Evolutionary conservation across 2,797 vertebrate genomes (phyloP).

Genomic region (Poecilia picta): DNA sequence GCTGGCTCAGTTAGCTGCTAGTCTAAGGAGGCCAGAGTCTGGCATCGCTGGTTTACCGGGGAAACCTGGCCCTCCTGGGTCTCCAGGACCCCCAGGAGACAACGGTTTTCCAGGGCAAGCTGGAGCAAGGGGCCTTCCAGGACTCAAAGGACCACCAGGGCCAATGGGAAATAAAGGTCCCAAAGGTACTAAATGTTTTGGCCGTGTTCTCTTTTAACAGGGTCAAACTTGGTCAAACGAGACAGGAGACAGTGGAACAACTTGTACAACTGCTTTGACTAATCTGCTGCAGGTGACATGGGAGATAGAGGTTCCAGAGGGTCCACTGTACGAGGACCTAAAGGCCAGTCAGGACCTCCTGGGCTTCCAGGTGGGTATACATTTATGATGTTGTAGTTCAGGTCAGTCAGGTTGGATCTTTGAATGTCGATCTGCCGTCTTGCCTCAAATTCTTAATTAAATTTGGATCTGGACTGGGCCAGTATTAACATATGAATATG

Average conservation of each 20-base stretch:
- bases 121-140: conserved; percentile 91
- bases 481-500: too few relatives aligned
- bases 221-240: background rate
- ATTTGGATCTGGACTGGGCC: background rate
- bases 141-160: conserved; percentile 94
- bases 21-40: conserved; percentile 92
- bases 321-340: conserved; percentile 87
- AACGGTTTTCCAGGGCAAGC: conserved; percentile 94
- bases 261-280: conserved; percentile 5
- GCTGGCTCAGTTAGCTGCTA: conserved; percentile 93
- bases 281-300: conserved; percentile 85
- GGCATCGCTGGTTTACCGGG: conserved; percentile 93
- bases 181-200: conserved; percentile 83
- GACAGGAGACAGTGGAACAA: background rate
- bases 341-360: conserved; percentile 89
- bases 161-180: conserved; percentile 88
- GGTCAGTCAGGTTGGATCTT: background rate
- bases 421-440: background rate
- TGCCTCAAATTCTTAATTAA: background rate
- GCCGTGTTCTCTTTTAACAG: background rate
- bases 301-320: conserved; percentile 94
- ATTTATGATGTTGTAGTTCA: background rate
- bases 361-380: conserved; percentile 91
- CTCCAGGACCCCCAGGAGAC: conserved; percentile 87
- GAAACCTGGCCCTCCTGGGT: conserved; percentile 89